Conservation (phyloP, 1,140 invertebrate species). For the Trachelipus rathkii region DNA sequence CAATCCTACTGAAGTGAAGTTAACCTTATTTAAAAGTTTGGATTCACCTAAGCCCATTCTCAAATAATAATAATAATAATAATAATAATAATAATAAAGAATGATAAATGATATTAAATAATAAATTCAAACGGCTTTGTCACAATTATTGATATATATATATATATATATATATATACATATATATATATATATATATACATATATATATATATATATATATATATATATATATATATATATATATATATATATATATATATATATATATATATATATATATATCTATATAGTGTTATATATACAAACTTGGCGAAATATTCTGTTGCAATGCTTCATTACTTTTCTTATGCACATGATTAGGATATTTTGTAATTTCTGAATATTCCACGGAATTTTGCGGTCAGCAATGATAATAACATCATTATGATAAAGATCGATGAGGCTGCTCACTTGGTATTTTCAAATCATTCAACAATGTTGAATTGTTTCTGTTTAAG, state of each 20-base stretch:
- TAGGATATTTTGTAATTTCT: not conserved
- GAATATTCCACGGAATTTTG: not conserved
- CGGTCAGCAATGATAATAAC: not conserved
- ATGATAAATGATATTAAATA: too few species aligned
- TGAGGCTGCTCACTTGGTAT: not conserved
- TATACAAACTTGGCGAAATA: not conserved
- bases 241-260: not conserved
- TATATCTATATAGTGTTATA: not conserved
- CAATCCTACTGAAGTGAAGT: too few species aligned
- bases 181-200: not conserved
- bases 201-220: not conserved
- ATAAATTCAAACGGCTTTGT: too few species aligned
- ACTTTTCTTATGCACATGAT: too few species aligned
- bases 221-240: slow-evolving; percentile 1
- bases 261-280: not conserved
- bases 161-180: too few species aligned
- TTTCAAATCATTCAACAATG: not conserved
- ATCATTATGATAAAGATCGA: not conserved
- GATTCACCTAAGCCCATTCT: too few species aligned
- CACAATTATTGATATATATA: too few species aligned
- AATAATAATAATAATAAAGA: too few species aligned
- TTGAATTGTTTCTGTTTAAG: not conserved
- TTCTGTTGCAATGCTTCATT: too few species aligned
- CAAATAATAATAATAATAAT: too few species aligned
- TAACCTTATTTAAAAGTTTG: too few species aligned